Evolutionary conservation across 2,113 vertebrate genomes (phyloP).

Genomic region (Platycercus adscitus): DNA sequence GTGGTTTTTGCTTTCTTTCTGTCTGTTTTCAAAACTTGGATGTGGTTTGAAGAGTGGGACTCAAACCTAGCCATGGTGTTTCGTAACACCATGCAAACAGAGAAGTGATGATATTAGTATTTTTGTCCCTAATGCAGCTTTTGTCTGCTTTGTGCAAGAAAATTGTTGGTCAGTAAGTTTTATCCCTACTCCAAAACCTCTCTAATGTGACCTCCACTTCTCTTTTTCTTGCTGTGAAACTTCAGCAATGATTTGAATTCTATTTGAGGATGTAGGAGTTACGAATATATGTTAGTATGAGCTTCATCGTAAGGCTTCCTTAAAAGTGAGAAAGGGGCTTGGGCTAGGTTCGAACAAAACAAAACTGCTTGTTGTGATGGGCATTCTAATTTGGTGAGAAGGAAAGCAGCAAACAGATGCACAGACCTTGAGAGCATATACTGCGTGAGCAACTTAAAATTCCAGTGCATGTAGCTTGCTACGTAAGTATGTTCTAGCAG

Average conservation of each 20-base stretch:
- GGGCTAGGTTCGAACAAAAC: background rate
- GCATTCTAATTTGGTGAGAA: background rate
- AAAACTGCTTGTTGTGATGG: background rate
- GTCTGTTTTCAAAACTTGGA: background rate
- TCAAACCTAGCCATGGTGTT: background rate
- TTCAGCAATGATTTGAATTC: background rate
- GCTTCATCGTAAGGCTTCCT: background rate
- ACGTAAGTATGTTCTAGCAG: background rate
- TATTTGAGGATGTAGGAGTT: background rate
- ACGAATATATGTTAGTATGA: background rate
- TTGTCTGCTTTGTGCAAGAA: background rate
- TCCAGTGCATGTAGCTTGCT: fast-evolving
- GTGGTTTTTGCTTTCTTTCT: background rate
- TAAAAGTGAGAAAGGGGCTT: background rate
- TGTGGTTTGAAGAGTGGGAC: background rate
- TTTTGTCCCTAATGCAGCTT: background rate
- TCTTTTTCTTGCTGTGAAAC: background rate
- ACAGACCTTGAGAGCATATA: background rate
- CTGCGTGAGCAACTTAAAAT: background rate
- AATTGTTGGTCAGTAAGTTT: background rate
- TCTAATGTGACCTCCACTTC: background rate
- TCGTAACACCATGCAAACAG: background rate
- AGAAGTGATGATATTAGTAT: background rate
- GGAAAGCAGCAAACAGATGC: background rate
- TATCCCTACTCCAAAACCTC: background rate